These are phyloP conservation scores for Calosoma granatense DNA, from an alignment of 1,140 invertebrate species.

Conservation along the genomic window DNA sequence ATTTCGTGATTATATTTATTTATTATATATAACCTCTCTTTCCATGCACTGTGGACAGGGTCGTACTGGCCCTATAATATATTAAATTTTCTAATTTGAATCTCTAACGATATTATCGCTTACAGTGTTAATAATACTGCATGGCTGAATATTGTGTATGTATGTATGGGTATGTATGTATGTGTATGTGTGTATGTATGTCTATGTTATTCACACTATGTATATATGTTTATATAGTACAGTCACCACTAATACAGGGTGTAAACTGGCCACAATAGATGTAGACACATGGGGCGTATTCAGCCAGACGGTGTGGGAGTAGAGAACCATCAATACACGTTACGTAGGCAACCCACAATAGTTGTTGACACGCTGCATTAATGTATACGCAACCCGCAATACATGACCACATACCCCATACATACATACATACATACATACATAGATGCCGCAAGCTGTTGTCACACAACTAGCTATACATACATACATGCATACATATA, in stretches of 20 bases:
- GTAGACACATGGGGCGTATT: too few relatives aligned
- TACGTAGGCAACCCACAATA: not conserved
- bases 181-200: slow-evolving; percentile 1
- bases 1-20: too few relatives aligned
- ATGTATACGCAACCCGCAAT: not conserved
- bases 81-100: too few relatives aligned
- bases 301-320: too few relatives aligned
- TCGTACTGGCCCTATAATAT: too few relatives aligned
- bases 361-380: not conserved
- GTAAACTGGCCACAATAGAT: too few relatives aligned
- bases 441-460: too few relatives aligned
- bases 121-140: too few relatives aligned
- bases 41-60: too few relatives aligned
- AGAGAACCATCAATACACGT: not conserved
- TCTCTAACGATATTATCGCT: too few relatives aligned
- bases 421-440: slow-evolving; percentile 1
- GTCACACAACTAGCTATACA: not conserved
- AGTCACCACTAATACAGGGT: too few relatives aligned
- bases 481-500: slow-evolving; percentile 1
- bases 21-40: too few relatives aligned
- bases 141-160: not conserved
- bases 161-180: not conserved
- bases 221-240: not conserved
- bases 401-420: not conserved
- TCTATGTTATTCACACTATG: not conserved